These are phyloP conservation scores for Taenioides sp. DNA, from an alignment of 2,797 vertebrate species.

Conservation along the genomic window DNA sequence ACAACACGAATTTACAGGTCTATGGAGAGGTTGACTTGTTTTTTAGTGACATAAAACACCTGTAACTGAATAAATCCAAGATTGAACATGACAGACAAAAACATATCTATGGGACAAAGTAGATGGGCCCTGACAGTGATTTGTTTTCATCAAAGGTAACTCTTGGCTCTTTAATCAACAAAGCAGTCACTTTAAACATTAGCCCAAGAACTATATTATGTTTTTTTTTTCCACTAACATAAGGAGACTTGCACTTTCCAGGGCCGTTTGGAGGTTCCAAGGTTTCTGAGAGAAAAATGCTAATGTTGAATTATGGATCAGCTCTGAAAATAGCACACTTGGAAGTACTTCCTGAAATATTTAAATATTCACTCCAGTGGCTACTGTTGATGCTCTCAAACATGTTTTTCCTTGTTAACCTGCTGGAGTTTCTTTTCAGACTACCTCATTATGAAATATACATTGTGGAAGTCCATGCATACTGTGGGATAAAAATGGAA, in stretches of 20 bases:
- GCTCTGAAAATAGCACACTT: constrained; percentile 79
- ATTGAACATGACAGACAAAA: too few species aligned
- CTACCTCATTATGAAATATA: constrained; percentile 35
- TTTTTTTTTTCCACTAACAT: not conserved
- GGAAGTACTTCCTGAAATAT: constrained; percentile 79
- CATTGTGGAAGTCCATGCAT: not conserved
- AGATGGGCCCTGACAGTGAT: too few species aligned
- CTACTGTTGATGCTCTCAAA: constrained; percentile 63
- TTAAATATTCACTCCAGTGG: constrained; percentile 73
- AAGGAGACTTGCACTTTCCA: constrained; percentile 42
- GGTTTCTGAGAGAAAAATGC: constrained; percentile 71
- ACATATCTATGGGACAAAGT: too few species aligned
- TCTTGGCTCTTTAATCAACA: too few species aligned
- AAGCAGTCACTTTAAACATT: too few species aligned
- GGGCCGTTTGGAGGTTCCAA: constrained; percentile 56
- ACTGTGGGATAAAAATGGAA: not conserved
- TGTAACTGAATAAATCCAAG: too few species aligned
- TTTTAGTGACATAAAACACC: too few species aligned
- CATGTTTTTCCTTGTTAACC: constrained; percentile 53
- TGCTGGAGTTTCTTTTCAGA: constrained; percentile 50
- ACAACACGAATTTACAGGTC: too few species aligned
- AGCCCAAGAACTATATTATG: too few species aligned
- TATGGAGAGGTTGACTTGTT: too few species aligned
- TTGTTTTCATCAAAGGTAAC: too few species aligned
- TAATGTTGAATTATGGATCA: constrained; percentile 80